These are phyloP conservation scores for Collichthys lucidus DNA, from an alignment of 2,113 vertebrate genomes.

Conservation along the genomic window DNA sequence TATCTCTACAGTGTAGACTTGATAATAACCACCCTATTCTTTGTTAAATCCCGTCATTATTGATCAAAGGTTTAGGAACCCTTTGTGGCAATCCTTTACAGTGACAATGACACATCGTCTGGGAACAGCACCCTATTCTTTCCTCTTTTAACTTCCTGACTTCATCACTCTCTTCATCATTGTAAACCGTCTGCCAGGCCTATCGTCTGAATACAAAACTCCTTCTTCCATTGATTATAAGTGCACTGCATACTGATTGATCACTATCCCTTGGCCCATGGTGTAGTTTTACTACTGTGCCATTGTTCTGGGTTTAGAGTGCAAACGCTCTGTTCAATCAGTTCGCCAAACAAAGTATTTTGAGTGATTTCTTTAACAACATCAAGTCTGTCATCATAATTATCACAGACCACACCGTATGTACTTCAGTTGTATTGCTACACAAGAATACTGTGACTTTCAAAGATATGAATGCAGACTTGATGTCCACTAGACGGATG, in stretches of 20 bases:
- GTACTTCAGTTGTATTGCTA: neutral
- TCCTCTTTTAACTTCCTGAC: neutral
- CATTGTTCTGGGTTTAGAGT: neutral
- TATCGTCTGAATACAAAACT: neutral
- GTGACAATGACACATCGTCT: neutral
- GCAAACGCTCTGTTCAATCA: too few relatives aligned
- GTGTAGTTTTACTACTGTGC: neutral
- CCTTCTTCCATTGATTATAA: neutral
- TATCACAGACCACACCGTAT: neutral
- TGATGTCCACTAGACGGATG: neutral
- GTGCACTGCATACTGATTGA: neutral
- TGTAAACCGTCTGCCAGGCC: neutral
- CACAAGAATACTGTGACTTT: neutral
- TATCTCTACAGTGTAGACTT: neutral
- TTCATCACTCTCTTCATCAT: constrained; percentile 3
- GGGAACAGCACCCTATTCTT: neutral
- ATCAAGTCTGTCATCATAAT: neutral
- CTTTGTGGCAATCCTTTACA: neutral
- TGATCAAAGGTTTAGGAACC: neutral
- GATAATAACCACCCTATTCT: neutral
- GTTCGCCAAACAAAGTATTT: neutral
- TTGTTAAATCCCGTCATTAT: neutral
- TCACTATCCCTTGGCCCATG: neutral
- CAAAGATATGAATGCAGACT: neutral
- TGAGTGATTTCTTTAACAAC: neutral